A percentile compares a stretch with the other conserved stretches of the same genome.
These are phyloP conservation scores for Eupelmus urozonus DNA, from an alignment of 2,888 invertebrate genomes.

Conservation along the genomic window DNA sequence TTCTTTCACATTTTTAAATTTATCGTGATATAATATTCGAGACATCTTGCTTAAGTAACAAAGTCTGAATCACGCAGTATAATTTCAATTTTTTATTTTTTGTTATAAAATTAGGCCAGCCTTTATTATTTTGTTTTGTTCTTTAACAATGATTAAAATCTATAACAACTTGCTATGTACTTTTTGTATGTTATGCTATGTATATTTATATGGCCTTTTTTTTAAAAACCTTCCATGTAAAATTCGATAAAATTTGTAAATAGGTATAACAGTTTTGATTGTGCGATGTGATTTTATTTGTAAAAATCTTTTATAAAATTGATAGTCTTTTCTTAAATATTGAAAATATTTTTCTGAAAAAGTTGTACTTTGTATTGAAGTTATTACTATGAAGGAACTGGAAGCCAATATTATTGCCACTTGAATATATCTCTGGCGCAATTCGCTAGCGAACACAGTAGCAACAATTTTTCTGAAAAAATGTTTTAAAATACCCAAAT, in stretches of 20 bases:
- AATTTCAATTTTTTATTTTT: conserved; percentile 31
- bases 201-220: neutral
- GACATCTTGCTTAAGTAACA: conserved; percentile 39
- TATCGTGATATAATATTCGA: conserved; percentile 39
- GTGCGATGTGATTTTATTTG: conserved; percentile 29
- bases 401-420: conserved; percentile 30
- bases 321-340: conserved; percentile 22
- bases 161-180: conserved; percentile 32
- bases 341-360: conserved; percentile 30
- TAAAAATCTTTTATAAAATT: conserved; percentile 28
- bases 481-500: conserved; percentile 48
- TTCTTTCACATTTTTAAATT: conserved; percentile 46
- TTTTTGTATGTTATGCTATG: too few species aligned
- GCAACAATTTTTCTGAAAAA: conserved; percentile 33
- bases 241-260: conserved; percentile 32
- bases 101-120: conserved; percentile 32
- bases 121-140: conserved; percentile 41
- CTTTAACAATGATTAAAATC: conserved; percentile 15
- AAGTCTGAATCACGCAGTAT: conserved; percentile 27
- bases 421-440: conserved; percentile 31
- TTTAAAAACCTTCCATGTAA: neutral
- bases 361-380: conserved; percentile 39
- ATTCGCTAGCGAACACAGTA: conserved; percentile 31
- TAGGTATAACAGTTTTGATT: conserved; percentile 21
- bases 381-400: conserved; percentile 28